Evolutionary conservation across 2,113 vertebrate species (phyloP).

Genomic region (Eleginops maclovinus): DNA sequence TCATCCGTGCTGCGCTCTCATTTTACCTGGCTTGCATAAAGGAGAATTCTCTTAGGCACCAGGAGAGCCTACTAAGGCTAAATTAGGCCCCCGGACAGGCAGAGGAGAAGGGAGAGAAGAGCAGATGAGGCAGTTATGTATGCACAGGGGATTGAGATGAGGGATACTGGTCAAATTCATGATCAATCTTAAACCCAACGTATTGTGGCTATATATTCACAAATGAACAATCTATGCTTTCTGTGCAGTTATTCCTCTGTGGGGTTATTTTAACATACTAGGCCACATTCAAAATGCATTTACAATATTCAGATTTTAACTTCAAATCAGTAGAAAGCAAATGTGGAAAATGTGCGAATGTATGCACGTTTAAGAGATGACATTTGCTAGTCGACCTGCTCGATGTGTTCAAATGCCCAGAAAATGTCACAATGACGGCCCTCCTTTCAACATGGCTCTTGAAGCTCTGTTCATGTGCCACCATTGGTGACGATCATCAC

Average conservation of each 20-base stretch:
- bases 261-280: constrained; percentile 35
- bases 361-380: constrained; percentile 56
- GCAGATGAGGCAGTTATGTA: constrained; percentile 79
- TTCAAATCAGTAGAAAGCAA: constrained; percentile 28
- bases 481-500: constrained; percentile 68
- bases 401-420: constrained; percentile 63
- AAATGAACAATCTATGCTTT: constrained; percentile 53
- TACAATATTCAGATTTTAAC: constrained; percentile 38
- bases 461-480: constrained; percentile 51
- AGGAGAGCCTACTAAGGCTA: constrained; percentile 82
- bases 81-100: constrained; percentile 83
- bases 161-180: constrained; percentile 80
- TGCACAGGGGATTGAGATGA: constrained; percentile 80
- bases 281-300: constrained; percentile 43
- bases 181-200: constrained; percentile 74
- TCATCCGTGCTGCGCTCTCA: constrained; percentile 73
- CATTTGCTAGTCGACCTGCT: constrained; percentile 69
- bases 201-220: constrained; percentile 55
- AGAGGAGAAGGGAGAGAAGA: constrained; percentile 77
- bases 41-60: constrained; percentile 83
- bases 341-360: constrained; percentile 39
- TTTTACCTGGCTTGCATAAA: constrained; percentile 91
- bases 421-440: constrained; percentile 76
- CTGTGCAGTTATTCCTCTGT: constrained; percentile 43
- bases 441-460: constrained; percentile 69